Base-by-base conservation (phyloP, 1,140 invertebrate genomes). In the Chrysomallon squamiferum region DNA sequence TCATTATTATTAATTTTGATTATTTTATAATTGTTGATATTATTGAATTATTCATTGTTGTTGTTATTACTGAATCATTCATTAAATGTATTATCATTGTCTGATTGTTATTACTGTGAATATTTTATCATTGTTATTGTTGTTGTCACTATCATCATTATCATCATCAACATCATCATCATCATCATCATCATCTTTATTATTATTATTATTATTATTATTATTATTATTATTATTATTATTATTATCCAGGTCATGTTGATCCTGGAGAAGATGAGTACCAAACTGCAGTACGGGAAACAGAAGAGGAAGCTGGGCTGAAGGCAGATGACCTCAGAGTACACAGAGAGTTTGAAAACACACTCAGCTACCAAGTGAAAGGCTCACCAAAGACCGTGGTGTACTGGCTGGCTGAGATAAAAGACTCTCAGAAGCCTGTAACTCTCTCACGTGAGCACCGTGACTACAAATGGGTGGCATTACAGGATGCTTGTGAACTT, bases 281-380 rank as follows among this genome's bases (percentile, higher is more conserved):
- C 85, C 85, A 90, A 70, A 92, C 94, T n/a, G 95, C 95, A 4
- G 76, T 92, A n/a, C 87, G 95, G 70, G 95, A 97, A 88, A 95
- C 93, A 0, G 75, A 89, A 71, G 95, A 97, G 87, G 95, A 97
- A 88, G 88, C 94, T 58, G 94, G 94, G 45, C 86, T 93, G 3
- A 74, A 73, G 41, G 64, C 68, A 59, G 65, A 77, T 6, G 72
- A 87, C 47, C 75, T 88, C 15, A 69, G 74, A 9, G 71, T 89
- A 25, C 66, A 87, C 33, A 69, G 84, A 30, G 73, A 81, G 13
- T 88, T 87, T 68, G 62, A 82, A 62, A 75, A 73, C 61, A 76
- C 69, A 29, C 69, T 87, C 3, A 72, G 75, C 35, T 88, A 88
- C 75, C 56, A 76, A 54, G 94, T 93, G 0, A 90, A 90, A 3